Percentiles rank a stretch among this genome's conserved stretches.
phyloP scores from a whole-genome alignment of 2,888 invertebrate genomes.

The Leucophora obtusa region DNA sequence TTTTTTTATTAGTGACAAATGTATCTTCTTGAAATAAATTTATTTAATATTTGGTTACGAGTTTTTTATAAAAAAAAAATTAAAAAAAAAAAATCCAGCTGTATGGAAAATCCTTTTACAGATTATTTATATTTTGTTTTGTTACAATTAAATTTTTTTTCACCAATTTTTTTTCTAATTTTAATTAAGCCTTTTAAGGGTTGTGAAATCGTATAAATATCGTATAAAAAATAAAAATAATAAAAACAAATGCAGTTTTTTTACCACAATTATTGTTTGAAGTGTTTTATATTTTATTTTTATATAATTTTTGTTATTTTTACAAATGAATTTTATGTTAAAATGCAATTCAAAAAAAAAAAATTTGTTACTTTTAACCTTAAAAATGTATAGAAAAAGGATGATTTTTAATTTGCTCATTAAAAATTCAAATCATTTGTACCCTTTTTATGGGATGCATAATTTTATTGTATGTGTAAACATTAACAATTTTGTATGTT shows the following conservation, averaged over 20 bases:
- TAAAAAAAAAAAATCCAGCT: conserved; percentile 8
- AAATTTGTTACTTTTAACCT: conserved; percentile 11
- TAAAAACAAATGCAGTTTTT: conserved; percentile 4
- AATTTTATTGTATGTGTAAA: conserved; percentile 38
- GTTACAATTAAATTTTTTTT: background rate
- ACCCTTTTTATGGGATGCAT: conserved; percentile 18
- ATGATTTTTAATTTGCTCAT: conserved; percentile 15
- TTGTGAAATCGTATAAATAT: background rate
- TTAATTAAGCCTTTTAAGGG: conserved; percentile 20
- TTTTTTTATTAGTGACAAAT: conserved; percentile 8
- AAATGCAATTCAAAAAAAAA: conserved; percentile 16
- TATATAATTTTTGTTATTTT: conserved; percentile 60
- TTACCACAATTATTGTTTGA: conserved; percentile 26
- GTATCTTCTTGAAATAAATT: background rate
- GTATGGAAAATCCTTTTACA: background rate
- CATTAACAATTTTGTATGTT: conserved; percentile 25
- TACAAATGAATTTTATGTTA: conserved; percentile 29
- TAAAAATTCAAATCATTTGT: conserved; percentile 44
- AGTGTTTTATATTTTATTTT: conserved; percentile 16
- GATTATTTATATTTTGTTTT: conserved; percentile 16
- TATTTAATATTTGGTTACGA: background rate
- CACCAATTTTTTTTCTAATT: background rate
- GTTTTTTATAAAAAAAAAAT: background rate
- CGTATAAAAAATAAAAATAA: conserved; percentile 64
- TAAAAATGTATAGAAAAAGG: background rate